phyloP scores from a whole-genome alignment of 2,888 invertebrate species.

The Lycaena phlaeas region DNA sequence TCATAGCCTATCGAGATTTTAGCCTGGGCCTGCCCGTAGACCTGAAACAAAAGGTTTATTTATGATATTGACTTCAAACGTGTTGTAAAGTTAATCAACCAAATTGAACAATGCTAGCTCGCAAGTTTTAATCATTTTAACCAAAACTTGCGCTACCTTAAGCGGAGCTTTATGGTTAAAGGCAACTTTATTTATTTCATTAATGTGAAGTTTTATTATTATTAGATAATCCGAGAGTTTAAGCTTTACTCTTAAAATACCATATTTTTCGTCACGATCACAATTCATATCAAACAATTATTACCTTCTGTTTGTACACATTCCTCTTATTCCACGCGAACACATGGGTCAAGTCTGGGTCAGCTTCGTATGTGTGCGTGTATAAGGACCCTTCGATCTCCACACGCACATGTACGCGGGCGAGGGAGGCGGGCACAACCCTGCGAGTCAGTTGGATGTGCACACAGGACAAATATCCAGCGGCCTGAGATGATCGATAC shows the following conservation, averaged over 20 bases:
- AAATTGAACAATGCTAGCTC: too few relatives aligned
- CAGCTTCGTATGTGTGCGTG: constrained; percentile 95
- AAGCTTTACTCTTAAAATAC: too few relatives aligned
- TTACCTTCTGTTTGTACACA: constrained; percentile 94
- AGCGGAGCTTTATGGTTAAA: too few relatives aligned
- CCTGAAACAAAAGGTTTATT: constrained; percentile 30
- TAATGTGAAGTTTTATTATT: too few relatives aligned
- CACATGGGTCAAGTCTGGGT: constrained; percentile 94
- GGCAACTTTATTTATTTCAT: too few relatives aligned
- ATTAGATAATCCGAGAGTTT: too few relatives aligned
- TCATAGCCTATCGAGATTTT: constrained; percentile 95
- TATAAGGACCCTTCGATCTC: constrained; percentile 95
- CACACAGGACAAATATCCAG: constrained; percentile 94
- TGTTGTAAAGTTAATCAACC: too few relatives aligned
- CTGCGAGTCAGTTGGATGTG: constrained; percentile 90
- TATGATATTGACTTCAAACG: neutral
- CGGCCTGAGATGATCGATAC: constrained; percentile 95
- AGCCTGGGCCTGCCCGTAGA: constrained; percentile 90
- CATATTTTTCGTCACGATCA: too few relatives aligned
- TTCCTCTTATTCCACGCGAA: constrained; percentile 99
- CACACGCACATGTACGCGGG: constrained; percentile 92
- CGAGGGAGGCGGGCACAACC: constrained; percentile 83
- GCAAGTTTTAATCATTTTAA: too few relatives aligned
- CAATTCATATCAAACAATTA: too few relatives aligned
- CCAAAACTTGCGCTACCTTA: too few relatives aligned